Evolutionary conservation across 2,888 invertebrate genomes (phyloP).

Genomic region (Myopa testacea): DNA sequence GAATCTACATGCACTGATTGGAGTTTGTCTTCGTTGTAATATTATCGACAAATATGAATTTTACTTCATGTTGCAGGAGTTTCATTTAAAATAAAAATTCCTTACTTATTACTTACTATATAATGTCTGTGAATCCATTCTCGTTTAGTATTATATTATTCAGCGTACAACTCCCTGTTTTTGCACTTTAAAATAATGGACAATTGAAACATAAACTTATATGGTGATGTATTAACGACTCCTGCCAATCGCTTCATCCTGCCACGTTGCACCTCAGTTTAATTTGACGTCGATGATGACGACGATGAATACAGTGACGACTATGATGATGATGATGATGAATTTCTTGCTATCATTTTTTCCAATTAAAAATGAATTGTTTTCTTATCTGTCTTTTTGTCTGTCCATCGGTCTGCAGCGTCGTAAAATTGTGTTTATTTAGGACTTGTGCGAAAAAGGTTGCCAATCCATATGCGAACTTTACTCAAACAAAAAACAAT

Average conservation of each 20-base stretch:
- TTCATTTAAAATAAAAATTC: too few relatives aligned
- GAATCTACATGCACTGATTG: too few relatives aligned
- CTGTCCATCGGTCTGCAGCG: constrained; percentile 27
- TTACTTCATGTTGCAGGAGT: too few relatives aligned
- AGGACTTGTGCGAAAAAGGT: constrained; percentile 49
- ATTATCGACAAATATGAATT: too few relatives aligned
- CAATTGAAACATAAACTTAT: constrained; percentile 7
- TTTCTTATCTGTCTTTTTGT: constrained; percentile 56
- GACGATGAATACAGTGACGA: constrained; percentile 5
- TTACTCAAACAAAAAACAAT: constrained; percentile 10
- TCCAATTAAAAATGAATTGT: constrained; percentile 69
- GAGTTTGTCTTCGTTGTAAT: too few relatives aligned
- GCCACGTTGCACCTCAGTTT: background rate
- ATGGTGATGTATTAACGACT: background rate
- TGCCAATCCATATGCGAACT: constrained; percentile 43
- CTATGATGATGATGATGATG: constrained; percentile 31
- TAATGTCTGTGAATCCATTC: too few relatives aligned
- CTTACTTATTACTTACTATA: too few relatives aligned
- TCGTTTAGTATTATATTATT: too few relatives aligned
- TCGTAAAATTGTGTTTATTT: constrained; percentile 48
- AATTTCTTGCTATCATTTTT: constrained; percentile 47
- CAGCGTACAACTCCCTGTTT: background rate
- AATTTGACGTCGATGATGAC: background rate
- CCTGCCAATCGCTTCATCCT: too few relatives aligned
- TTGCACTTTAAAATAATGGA: constrained; percentile 15